Evolutionary conservation across 1,140 invertebrate genomes (phyloP), one percentile per base, ranked within the genome.

Genomic region (Drosophila kanapiae): DNA sequence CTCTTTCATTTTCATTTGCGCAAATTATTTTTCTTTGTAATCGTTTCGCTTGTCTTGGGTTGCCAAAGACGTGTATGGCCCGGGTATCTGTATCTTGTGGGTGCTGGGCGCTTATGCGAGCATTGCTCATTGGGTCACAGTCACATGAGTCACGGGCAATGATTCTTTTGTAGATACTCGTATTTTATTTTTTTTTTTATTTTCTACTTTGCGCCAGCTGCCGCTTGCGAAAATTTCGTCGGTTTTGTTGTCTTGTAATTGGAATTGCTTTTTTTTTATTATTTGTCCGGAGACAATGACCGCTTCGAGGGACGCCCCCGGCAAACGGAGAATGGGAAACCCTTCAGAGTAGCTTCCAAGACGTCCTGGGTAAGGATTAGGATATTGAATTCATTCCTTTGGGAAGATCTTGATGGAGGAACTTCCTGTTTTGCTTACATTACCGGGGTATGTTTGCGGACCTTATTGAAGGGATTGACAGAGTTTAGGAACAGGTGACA

Each of bases 1-100:
- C 49, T 69, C 58, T 63, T 49, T 49, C 47, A 47, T 49, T 76
- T 63, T 42, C 14, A 83, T 83, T 87, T 86, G 83, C 80, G 84
- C 83, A 88, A 88, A 87, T 87, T 88, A 83, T 88, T 77, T 87
- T 87, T 87, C 83, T 74, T 87, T 87, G 84, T 87, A 87, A 87
- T 87, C 80, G 83, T 69, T 69, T 74, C 57, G 84, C 58, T 80
- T 87, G 83, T 87, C 68, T 83, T 83, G 83, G 47, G 54, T 68
- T 78, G 68, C 63, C 64, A 74, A 80, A 70, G 81, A 88, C 68
- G 60, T 86, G 67, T 51, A 68, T 79, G 74, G 74, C 78, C 58
- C 75, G 69, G 71, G 69, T 80, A 59, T 77, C 76, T 79, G 65
- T 45, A 43, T 63, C 65, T 84, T 72, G 80, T 88, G 86, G 83